Conservation (phyloP, 2,113 vertebrate species). For the Passer domesticus region DNA sequence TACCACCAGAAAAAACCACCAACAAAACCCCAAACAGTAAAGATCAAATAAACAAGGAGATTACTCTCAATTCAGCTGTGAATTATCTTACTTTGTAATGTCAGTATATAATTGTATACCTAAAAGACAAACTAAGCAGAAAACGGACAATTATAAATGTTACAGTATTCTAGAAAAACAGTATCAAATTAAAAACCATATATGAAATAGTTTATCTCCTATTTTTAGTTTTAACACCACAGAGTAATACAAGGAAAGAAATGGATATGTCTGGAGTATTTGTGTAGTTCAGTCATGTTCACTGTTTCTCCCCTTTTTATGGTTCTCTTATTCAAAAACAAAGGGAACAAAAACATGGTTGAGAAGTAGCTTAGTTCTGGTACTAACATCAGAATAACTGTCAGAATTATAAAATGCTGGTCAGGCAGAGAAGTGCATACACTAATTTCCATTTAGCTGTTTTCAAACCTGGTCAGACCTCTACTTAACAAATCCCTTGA, state of each 20-base stretch:
- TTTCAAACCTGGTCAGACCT: conserved; percentile 20
- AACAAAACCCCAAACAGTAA: background rate
- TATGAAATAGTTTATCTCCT: background rate
- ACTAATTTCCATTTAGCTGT: background rate
- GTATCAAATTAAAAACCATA: background rate
- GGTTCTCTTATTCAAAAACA: background rate
- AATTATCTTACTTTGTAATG: background rate
- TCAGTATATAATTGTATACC: background rate
- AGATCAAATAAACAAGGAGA: background rate
- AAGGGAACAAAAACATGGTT: conserved; percentile 8
- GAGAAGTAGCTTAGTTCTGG: conserved; percentile 25
- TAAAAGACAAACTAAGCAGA: background rate
- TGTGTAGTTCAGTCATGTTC: conserved; percentile 27
- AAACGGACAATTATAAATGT: background rate
- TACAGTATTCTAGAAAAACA: background rate
- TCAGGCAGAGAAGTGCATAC: background rate
- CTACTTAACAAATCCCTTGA: conserved; percentile 20
- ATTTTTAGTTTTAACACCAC: background rate
- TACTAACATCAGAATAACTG: conserved; percentile 1
- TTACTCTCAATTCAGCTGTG: background rate
- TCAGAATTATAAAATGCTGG: conserved; percentile 24
- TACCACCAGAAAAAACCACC: background rate
- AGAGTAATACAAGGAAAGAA: background rate
- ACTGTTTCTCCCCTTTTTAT: background rate
- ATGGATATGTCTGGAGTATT: background rate